Evolutionary conservation across 2,888 invertebrate genomes (phyloP), one percentile per base, ranked within the genome.

Genomic region (Meandrusa payeni): DNA sequence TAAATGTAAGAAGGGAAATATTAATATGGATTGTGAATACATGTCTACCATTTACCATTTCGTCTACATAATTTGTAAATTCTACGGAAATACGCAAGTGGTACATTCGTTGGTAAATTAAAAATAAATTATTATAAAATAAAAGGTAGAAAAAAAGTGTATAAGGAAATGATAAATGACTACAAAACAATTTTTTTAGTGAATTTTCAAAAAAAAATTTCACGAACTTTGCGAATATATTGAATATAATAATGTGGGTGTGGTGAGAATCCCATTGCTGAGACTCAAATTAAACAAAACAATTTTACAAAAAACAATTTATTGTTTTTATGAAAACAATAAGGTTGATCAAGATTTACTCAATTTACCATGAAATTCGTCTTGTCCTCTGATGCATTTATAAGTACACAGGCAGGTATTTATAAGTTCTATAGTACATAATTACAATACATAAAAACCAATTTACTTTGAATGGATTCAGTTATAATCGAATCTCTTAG

Each of bases 311-410:
- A 41, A 44, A 44, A 44, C 44, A 44, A 39, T 44, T 44, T 44
- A 44, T 44, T 44, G 44, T 44, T 44, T 44, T 44, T 10, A 39
- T 28, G 39, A 44, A 44, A 44, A 44, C 44, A 44, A 44, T 44
- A 39, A 34, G 39, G 26, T 44, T 29, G 44, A 44, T 34, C 33
- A 44, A 33, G 39, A 44, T 44, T 44, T 33, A 44, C 27, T 44
- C 44, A 44, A 44, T 44, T 39, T 23, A 39, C 27, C 39, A 39
- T 44, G 38, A 44, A 44, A 38, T 44, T 44, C 44, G 44, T 39
- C 27, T 28, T 39, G 38, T 39, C 26, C 32, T 38, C 39, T 39
- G 44, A 44, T 39, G 38, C 39, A 44, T 7, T 41, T 31, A 43
- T 44, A 44, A 44, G 44, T 44, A 44, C 44, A 44, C 23, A 44